Conservation (phyloP, 2,888 invertebrate genomes). For the Protophormia terraenovae region DNA sequence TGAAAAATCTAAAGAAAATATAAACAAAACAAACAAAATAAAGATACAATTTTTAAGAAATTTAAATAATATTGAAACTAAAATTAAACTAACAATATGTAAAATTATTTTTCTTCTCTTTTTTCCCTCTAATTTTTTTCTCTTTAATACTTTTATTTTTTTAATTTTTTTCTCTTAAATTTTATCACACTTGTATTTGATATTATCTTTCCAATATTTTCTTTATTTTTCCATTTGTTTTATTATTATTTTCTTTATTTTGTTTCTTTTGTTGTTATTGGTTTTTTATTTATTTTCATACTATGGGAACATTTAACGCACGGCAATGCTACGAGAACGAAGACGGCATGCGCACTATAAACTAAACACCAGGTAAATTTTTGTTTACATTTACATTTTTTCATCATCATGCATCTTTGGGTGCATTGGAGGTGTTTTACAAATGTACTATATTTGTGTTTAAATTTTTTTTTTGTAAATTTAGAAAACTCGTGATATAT, state of each 20-base stretch:
- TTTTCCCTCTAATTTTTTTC: conserved; percentile 12
- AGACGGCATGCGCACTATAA: conserved; percentile 94
- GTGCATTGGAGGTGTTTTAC: neutral
- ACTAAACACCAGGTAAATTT: conserved; percentile 90
- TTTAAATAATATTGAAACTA: neutral
- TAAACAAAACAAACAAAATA: conserved; percentile 50
- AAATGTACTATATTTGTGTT: neutral
- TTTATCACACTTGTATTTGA: neutral
- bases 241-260: conserved; percentile 69
- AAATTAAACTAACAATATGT: conserved; percentile 55
- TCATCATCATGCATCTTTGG: neutral
- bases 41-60: conserved; percentile 31
- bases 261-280: conserved; percentile 76
- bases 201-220: conserved; percentile 38
- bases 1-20: conserved; percentile 67
- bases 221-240: conserved; percentile 66
- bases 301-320: conserved; percentile 81
- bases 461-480: neutral
- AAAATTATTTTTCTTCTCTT: conserved; percentile 27
- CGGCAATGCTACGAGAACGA: conserved; percentile 91
- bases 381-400: conserved; percentile 29
- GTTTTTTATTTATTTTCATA: conserved; percentile 79
- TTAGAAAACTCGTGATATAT: conserved; percentile 17
- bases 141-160: conserved; percentile 33
- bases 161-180: conserved; percentile 21